Evolutionary conservation across 2,797 vertebrate genomes (phyloP), one percentile per base, ranked within the genome.

Genomic region (Delichon dasypus): DNA sequence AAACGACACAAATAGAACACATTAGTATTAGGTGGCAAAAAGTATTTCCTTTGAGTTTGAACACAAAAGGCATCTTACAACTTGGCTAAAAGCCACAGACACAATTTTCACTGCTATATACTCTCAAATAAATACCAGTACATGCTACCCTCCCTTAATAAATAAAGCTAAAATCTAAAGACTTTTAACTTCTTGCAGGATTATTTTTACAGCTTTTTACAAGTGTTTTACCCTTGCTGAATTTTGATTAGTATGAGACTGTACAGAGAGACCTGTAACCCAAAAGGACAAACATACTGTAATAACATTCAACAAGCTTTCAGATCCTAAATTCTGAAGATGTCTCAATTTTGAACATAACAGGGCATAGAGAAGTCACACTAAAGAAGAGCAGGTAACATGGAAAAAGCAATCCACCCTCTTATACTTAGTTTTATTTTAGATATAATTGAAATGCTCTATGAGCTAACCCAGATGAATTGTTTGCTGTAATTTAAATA

Each of bases 221-320:
- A 85, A 76, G 16, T 17, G 9, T 23, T 45, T 4, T 20, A 68
- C 23, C 73, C 62, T 64, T 87, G 61, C 22, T 85, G 23, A 32
- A 88, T 75, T 94, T 93, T 72, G 48, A 89, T 82, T 85, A 38
- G 7, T 50, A 68, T 79, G 32, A 78, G 25, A 48, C 45, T 68
- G 55, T 7, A 45, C 4, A 81, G 32, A 64, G 16, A 93, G 32
- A 91, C 32, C 23, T 64, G 57, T 70, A 88, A 93, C 21, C 60
- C 58, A 82, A 84, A 85, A 88, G 44, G 75, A 90, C 22, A 64
- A 58, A 60, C 40, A 21, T 62, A 85, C 32, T n/a, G 18, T 68
- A 92, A 89, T 58, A 95, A 62, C 50, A 58, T 36, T 91, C 76
- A 95, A 50, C 29, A 91, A 92, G 82, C 68, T 76, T 84, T 83